Evolutionary conservation across 2,797 vertebrate species (phyloP).

Genomic region (Eurystomus glaucurus): DNA sequence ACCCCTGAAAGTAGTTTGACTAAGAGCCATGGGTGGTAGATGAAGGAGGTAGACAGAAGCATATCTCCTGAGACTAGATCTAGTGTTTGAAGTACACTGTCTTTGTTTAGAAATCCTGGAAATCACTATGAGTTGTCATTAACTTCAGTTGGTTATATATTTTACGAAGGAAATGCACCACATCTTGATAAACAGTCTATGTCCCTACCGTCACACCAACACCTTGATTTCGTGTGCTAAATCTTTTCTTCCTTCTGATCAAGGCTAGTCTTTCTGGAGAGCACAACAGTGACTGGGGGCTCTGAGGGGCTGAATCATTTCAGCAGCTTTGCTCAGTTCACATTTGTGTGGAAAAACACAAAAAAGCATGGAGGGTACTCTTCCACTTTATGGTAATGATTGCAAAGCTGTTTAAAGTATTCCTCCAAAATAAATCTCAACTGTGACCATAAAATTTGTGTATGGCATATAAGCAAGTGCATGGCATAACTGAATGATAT

Average conservation of each 20-base stretch:
- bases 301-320: background rate
- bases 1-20: background rate
- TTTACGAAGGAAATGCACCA: background rate
- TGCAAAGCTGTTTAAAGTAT: background rate
- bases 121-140: fast-evolving
- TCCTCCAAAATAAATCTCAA: background rate
- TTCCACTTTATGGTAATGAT: background rate
- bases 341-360: background rate
- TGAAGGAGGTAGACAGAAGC: background rate
- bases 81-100: background rate
- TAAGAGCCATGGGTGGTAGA: background rate
- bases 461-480: background rate
- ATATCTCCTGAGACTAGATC: background rate
- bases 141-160: background rate
- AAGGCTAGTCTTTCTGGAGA: background rate
- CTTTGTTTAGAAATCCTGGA: background rate
- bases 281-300: background rate
- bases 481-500: background rate
- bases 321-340: background rate
- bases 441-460: background rate
- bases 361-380: background rate
- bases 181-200: background rate
- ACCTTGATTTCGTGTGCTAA: background rate
- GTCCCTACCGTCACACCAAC: background rate
- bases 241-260: background rate